Evolutionary conservation across 1,140 invertebrate species (phyloP), one percentile per base, ranked within the genome.

Genomic region (Andrena cerasifolii): DNA sequence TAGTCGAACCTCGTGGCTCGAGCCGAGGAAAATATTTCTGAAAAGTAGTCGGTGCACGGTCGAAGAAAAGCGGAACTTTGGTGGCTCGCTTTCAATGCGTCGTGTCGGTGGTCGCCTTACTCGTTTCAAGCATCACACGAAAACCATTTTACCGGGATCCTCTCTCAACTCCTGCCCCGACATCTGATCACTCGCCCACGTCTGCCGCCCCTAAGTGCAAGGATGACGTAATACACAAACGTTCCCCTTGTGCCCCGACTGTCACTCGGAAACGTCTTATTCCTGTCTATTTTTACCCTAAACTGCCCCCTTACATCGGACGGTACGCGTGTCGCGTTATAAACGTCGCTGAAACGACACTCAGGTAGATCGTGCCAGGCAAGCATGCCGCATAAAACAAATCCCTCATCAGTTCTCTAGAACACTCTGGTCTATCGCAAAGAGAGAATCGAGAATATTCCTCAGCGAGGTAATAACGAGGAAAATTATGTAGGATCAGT

Each of bases 71-170:
- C 40, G 18, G 36, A 75, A 75, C 72, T 76, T 79, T 67, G 24
- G 71, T 67, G 43, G 53, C 54, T 75, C 62, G 54, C 43, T 79
- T 79, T 75, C 43, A 79, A 76, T 79, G 45, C 54, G 54, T 79
- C 72, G 33, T 58, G 56, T 68, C 8, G 53, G 62, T 12, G 54
- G 71, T 51, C 47, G 43, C 24, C 45, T 67, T 59, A 58, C 51
- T 36, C 33, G 62, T 61, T 59, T 49, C 24, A 76, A 59, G 28
- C 59, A 73, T 78, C 76, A 73, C 59, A 65, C 33, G 59, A 65
- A 58, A 73, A 78, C 76, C 68, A 73, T 78, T 78, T 78, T 73
- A 78, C 51, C 49, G 14, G 51, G 45, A 67, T 75, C 63, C 28
- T 61, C 62, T 75, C 28, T 56, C 76, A 21, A 63, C 26, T 54